A percentile compares a stretch with the other conserved stretches of the same genome.
phyloP scores from a whole-genome alignment of 1,140 invertebrate genomes.

The Bombus cullumanus region DNA sequence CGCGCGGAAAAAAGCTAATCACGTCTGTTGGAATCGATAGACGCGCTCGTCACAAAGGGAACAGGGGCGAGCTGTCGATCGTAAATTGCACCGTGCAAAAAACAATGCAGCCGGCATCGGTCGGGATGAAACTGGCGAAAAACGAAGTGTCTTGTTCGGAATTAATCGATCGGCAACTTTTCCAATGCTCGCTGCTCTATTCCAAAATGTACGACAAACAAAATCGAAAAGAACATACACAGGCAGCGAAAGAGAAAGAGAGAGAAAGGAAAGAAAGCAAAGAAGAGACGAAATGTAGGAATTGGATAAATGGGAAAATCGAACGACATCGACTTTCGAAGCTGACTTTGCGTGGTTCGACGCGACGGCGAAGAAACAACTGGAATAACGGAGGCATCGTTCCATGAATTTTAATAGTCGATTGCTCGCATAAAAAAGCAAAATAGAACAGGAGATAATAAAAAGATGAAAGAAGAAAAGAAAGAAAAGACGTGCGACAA shows the following conservation, averaged over 20 bases:
- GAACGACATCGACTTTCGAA: neutral
- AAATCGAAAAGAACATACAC: too few relatives aligned
- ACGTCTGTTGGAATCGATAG: neutral
- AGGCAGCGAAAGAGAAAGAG: neutral
- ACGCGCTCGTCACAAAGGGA: neutral
- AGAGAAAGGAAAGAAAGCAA: neutral
- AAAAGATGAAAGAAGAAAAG: neutral
- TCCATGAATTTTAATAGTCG: constrained; percentile 4
- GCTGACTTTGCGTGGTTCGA: neutral
- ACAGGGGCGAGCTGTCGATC: neutral
- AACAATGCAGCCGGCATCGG: neutral
- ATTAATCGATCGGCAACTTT: constrained; percentile 35
- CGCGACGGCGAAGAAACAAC: neutral
- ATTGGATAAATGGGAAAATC: neutral
- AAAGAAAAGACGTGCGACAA: neutral
- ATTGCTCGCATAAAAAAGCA: neutral
- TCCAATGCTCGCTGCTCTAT: neutral
- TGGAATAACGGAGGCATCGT: neutral
- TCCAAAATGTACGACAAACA: neutral
- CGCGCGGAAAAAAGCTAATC: constrained; percentile 11
- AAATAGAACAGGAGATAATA: neutral
- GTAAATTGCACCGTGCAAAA: constrained; percentile 35
- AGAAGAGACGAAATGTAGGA: neutral
- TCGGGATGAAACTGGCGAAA: constrained; percentile 13
- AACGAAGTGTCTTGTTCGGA: constrained; percentile 27